Percentiles rank a stretch among this genome's conserved stretches.
These are phyloP conservation scores for Cololabis saira DNA, from an alignment of 2,113 vertebrate genomes.

Conservation along the genomic window DNA sequence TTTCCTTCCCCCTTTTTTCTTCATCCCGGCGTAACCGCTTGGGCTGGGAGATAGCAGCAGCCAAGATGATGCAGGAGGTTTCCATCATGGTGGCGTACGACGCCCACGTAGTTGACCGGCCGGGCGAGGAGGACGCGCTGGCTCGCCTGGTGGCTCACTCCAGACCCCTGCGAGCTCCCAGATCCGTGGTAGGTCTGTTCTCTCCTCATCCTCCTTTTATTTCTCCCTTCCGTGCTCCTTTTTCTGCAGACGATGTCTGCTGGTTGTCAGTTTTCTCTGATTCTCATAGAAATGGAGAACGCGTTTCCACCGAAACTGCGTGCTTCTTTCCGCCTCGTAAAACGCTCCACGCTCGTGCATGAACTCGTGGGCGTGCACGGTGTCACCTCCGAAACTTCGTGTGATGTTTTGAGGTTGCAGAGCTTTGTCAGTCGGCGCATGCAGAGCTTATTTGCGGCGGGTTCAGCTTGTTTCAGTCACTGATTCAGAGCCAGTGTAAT, in stretches of 20 bases:
- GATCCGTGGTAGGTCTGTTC: slow-evolving; percentile 88
- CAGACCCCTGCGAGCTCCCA: slow-evolving; percentile 90
- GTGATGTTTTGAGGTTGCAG: slow-evolving; percentile 32
- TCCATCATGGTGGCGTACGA: slow-evolving; percentile 95
- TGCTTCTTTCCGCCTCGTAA: slow-evolving; percentile 10
- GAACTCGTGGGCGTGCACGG: slow-evolving; percentile 21
- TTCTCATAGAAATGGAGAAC: background rate
- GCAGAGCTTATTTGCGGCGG: slow-evolving; percentile 18
- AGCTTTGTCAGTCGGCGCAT: slow-evolving; percentile 16
- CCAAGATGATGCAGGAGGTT: slow-evolving; percentile 98
- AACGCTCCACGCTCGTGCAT: background rate
- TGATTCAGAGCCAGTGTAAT: slow-evolving; percentile 12
- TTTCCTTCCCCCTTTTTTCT: slow-evolving; percentile 8
- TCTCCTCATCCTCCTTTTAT: background rate
- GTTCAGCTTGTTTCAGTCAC: slow-evolving; percentile 65
- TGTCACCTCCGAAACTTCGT: slow-evolving; percentile 21
- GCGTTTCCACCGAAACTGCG: background rate
- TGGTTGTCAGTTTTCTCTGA: background rate
- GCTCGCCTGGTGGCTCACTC: slow-evolving; percentile 90
- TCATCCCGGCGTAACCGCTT: slow-evolving; percentile 28
- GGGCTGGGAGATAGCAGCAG: slow-evolving; percentile 25
- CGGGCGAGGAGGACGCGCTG: slow-evolving; percentile 90
- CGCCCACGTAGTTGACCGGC: slow-evolving; percentile 93
- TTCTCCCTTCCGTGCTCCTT: background rate
- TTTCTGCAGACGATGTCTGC: background rate